Conservation (phyloP, 2,888 invertebrate genomes). For the Plebejus melissa region DNA sequence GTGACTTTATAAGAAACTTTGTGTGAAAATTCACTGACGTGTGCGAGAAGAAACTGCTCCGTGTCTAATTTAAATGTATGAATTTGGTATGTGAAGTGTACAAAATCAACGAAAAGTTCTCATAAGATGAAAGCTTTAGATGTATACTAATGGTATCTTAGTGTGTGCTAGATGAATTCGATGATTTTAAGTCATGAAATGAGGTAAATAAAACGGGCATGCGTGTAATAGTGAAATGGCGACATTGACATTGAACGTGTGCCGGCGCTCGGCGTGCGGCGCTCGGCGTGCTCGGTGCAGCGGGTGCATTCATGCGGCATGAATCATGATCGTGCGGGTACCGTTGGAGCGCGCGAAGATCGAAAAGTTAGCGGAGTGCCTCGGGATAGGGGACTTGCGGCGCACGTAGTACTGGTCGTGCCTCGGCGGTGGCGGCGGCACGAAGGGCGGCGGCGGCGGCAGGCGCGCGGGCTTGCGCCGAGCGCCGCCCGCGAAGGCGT, state of each 20-base stretch:
- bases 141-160: neutral
- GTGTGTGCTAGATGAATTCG: neutral
- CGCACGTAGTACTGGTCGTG: slow-evolving; percentile 75
- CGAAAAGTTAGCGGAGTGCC: slow-evolving; percentile 65
- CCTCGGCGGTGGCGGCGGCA: slow-evolving; percentile 71
- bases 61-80: neutral
- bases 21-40: slow-evolving; percentile 4
- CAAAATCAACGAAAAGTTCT: neutral
- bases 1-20: neutral
- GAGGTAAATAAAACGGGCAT: slow-evolving; percentile 28
- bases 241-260: slow-evolving; percentile 59
- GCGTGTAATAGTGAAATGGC: slow-evolving; percentile 46
- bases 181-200: slow-evolving; percentile 27
- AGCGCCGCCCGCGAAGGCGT: slow-evolving; percentile 76
- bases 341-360: slow-evolving; percentile 71
- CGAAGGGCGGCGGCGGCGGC: slow-evolving; percentile 73
- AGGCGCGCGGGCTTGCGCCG: slow-evolving; percentile 69
- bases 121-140: neutral
- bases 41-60: neutral
- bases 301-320: slow-evolving; percentile 41
- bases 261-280: slow-evolving; percentile 37
- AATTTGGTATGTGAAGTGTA: neutral
- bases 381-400: slow-evolving; percentile 72
- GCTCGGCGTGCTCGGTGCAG: slow-evolving; percentile 24
- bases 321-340: slow-evolving; percentile 44